phyloP scores from a whole-genome alignment of 2,888 invertebrate species.

The Pandemis cinnamomeana region DNA sequence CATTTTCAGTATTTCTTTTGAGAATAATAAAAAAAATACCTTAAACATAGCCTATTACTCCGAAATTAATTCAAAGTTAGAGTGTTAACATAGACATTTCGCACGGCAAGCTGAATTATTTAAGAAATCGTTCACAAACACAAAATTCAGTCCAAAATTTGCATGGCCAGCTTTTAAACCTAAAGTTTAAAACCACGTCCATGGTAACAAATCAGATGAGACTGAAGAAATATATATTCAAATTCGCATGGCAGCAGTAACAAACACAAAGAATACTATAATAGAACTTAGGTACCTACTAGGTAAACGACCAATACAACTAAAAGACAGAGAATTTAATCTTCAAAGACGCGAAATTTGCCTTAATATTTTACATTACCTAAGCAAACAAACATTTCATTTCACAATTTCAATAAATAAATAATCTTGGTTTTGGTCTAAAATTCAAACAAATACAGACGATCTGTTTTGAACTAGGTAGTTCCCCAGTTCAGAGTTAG shows the following conservation, averaged over 20 bases:
- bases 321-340: neutral
- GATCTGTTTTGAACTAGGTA: neutral
- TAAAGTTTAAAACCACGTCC: neutral
- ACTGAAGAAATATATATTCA: neutral
- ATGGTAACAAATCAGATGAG: neutral
- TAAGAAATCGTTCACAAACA: neutral
- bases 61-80: neutral
- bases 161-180: constrained; percentile 26
- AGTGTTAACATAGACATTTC: constrained; percentile 4
- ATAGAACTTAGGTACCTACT: neutral
- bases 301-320: neutral
- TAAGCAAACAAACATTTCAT: neutral
- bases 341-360: neutral
- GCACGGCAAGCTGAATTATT: constrained; percentile 24
- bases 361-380: neutral
- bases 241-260: constrained; percentile 10
- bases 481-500: neutral
- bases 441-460: neutral
- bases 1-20: neutral
- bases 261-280: neutral
- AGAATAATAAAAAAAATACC: neutral
- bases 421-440: neutral
- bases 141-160: neutral
- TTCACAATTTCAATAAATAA: neutral
- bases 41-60: neutral